A percentile compares a stretch with the other conserved stretches of the same genome.
Evolutionary conservation across 2,888 invertebrate genomes (phyloP).

Genomic region (Dryocosmus kuriphilus): DNA sequence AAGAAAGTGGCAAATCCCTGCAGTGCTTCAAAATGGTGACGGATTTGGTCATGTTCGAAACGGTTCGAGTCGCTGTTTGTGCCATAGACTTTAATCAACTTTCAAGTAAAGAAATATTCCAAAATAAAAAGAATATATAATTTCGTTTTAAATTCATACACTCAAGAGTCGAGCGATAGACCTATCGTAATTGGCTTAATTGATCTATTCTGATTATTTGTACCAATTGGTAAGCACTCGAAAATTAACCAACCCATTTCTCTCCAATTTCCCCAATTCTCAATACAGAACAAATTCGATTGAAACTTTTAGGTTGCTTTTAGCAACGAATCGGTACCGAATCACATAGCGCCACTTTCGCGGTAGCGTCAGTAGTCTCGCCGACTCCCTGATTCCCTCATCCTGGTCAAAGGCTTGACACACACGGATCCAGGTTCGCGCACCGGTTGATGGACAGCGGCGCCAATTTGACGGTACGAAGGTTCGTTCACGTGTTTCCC

Average conservation of each 20-base stretch:
- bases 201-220: no score
- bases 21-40: no score
- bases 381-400: neutral
- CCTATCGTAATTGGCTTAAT: no score
- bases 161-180: no score
- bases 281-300: neutral
- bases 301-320: neutral
- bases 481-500: constrained; percentile 71
- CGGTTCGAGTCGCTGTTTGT: no score
- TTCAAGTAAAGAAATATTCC: no score
- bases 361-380: constrained; percentile 4
- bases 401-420: constrained; percentile 54
- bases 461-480: constrained; percentile 77
- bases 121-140: no score
- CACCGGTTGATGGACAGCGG: constrained; percentile 77
- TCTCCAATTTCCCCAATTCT: neutral
- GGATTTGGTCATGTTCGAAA: no score
- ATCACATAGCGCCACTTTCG: constrained; percentile 8
- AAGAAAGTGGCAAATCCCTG: no score
- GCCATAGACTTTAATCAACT: no score
- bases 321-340: neutral
- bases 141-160: no score
- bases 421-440: constrained; percentile 56
- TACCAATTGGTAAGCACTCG: neutral
- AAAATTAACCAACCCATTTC: neutral